Percentiles rank a stretch among this genome's conserved stretches.
Conservation (phyloP, 1,140 invertebrate genomes). For the Listronotus oregonensis region DNA sequence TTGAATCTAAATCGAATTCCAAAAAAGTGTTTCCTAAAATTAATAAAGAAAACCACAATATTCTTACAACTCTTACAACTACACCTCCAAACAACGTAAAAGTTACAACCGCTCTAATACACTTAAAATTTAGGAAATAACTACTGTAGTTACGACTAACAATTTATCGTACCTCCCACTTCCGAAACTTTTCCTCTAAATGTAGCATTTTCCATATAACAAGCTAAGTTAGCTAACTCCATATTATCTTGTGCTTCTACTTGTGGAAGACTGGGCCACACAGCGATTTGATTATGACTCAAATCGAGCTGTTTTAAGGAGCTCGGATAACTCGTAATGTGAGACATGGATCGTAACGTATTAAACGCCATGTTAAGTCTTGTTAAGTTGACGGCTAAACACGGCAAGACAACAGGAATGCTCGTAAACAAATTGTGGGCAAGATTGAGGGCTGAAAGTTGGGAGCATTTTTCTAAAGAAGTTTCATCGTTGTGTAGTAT, state of each 20-base stretch:
- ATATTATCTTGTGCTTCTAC: constrained; percentile 67
- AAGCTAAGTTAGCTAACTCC: constrained; percentile 66
- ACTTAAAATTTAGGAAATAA: too few relatives aligned
- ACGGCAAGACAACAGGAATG: constrained; percentile 86
- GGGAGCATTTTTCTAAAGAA: constrained; percentile 60
- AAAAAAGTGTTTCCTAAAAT: too few relatives aligned
- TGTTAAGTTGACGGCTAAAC: constrained; percentile 83
- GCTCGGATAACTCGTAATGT: constrained; percentile 87
- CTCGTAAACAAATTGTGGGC: constrained; percentile 88
- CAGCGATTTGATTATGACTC: constrained; percentile 88
- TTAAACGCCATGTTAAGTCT: constrained; percentile 92
- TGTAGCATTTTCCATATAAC: constrained; percentile 58
- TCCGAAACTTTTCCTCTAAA: constrained; percentile 54
- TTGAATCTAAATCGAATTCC: too few relatives aligned
- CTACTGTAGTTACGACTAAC: neutral
- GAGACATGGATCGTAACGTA: constrained; percentile 80
- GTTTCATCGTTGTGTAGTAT: constrained; percentile 60
- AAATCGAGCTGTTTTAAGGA: constrained; percentile 90
- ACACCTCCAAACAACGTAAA: too few relatives aligned
- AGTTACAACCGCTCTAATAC: too few relatives aligned
- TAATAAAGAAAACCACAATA: too few relatives aligned
- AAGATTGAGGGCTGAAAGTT: constrained; percentile 79
- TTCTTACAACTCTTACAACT: too few relatives aligned
- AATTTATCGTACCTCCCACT: constrained; percentile 55
- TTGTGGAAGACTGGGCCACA: constrained; percentile 83